Evolutionary conservation across 92 coral and sea anemone species (phyloP), one percentile per base, ranked within the genome.

Genomic region (Ricordea florida): DNA sequence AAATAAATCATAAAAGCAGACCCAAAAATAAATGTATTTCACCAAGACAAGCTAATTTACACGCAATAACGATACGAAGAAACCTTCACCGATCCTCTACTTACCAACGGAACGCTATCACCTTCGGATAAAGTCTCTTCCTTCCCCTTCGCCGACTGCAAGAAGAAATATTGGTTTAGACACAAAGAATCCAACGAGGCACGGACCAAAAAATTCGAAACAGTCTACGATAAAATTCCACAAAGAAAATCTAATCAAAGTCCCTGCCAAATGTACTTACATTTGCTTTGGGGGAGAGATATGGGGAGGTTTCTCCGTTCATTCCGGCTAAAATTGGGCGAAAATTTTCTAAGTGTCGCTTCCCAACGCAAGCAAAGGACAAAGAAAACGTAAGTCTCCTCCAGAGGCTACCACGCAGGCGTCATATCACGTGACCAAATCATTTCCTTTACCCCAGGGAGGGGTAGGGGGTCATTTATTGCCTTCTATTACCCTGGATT

Each of bases 301-400:
- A 63, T 62, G 65, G 76, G 33, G 52, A 57, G 53, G 97, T 78
- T 82, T 83, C 87, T 37, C 97, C 97, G 97, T 89, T 85, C 93
- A 85, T 89, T 43, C 62, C 80, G 66, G 53, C 59, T 37, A 66
- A 59, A 83, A 84, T 89, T 60, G 60, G 82, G 67, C 74, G 80
- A 73, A 56, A 86, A 94, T 44, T 74, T 96, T 96, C 99, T 96
- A 96, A 96, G 99, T 96, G 97, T 71, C 97, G 93, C 62, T 53
- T 74, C 72, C 87, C 81, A 78, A 82, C 72, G 82, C 77, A 72
- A 47, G 88, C 87, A 62, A 75, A 73, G 81, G 89, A 85, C 90
- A 69, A 84, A 81, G 89, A 79, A 81, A 62, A 60, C 20, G 80
- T 75, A 92, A 96, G 99, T 96, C 93, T 76, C 97, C 51, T 78